Percentiles rank a stretch among this genome's conserved stretches.
These are phyloP conservation scores for Dipodomys merriami DNA, from an alignment of 2,113 vertebrate species.

Conservation along the genomic window DNA sequence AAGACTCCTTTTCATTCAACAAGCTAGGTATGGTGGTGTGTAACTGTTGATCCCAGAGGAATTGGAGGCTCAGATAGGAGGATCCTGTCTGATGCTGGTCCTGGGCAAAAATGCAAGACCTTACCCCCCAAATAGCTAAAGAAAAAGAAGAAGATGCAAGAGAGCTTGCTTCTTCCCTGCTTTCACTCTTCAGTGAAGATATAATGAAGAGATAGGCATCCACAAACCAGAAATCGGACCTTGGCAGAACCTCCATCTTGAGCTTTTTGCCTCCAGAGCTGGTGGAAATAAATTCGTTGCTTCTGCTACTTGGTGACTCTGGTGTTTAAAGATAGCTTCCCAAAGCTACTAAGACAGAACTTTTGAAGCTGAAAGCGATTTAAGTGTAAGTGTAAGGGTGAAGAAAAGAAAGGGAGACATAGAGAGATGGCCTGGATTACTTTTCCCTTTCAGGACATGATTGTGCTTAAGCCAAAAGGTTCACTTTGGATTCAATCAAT, in stretches of 20 bases:
- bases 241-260: background rate
- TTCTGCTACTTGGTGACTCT: background rate
- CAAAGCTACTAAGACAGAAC: background rate
- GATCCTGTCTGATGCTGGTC: too few relatives aligned
- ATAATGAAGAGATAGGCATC: background rate
- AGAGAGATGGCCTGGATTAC: background rate
- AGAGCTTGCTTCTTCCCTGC: background rate
- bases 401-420: background rate
- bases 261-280: background rate
- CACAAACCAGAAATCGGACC: background rate
- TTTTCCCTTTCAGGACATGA: background rate
- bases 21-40: too few relatives aligned
- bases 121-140: too few relatives aligned
- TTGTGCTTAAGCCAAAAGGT: background rate
- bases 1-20: too few relatives aligned
- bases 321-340: background rate
- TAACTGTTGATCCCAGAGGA: too few relatives aligned
- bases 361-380: conserved; percentile 10
- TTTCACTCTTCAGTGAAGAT: background rate
- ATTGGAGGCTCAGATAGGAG: too few relatives aligned
- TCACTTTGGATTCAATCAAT: background rate
- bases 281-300: background rate
- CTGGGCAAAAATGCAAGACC: too few relatives aligned
- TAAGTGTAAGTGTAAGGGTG: background rate
- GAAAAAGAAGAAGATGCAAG: too few relatives aligned